Evolutionary conservation across 2,113 vertebrate species (phyloP), one percentile per base, ranked within the genome.

Genomic region (Mesembrinibis cayennensis): DNA sequence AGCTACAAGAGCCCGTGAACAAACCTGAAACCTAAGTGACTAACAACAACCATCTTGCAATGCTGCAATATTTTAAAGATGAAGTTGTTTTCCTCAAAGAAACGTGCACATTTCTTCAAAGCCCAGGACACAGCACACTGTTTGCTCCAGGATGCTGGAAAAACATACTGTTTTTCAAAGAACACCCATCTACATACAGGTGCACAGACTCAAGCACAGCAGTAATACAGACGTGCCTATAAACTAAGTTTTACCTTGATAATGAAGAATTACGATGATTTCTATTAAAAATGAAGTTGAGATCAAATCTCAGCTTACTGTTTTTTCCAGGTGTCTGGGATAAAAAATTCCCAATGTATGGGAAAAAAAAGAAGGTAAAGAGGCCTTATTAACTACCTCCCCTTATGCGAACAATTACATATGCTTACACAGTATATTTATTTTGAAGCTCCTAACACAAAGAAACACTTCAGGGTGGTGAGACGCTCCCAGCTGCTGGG

Each of bases 391-490:
- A 77, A 67, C 44, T 38, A 34, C 3, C 16, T 52, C 58, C n/a
- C 26, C 17, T 40, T 36, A 59, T 7, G 10, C 0, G 3, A 38
- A 40, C 0, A 0, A 70, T 9, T 16, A 69, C 7, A 9, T 58
- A 70, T 0, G 0, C 9, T 87, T 36, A 40, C 1, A 2, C 2
- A 3, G 9, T 26, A 1, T 23, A 36, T n/a, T 84, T 40, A 34
- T 78, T n/a, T 13, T 30, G 9, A 87, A 69, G 38, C 19, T 77
- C 29, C 38, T 52, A 74, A 45, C 11, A 8, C 32, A 82, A 59
- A 61, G 40, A 52, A 84, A 82, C n/a, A 42, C 30, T 65, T 61
- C 0, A 32, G 30, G n/a, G 22, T 2, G 3, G 22, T 27, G 44
- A 87, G 21, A 49, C 3, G 18, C 20, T 72, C 52, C 36, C 7